Evolutionary conservation across 2,888 invertebrate genomes (phyloP).

Genomic region (Drosophila tanythrix): DNA sequence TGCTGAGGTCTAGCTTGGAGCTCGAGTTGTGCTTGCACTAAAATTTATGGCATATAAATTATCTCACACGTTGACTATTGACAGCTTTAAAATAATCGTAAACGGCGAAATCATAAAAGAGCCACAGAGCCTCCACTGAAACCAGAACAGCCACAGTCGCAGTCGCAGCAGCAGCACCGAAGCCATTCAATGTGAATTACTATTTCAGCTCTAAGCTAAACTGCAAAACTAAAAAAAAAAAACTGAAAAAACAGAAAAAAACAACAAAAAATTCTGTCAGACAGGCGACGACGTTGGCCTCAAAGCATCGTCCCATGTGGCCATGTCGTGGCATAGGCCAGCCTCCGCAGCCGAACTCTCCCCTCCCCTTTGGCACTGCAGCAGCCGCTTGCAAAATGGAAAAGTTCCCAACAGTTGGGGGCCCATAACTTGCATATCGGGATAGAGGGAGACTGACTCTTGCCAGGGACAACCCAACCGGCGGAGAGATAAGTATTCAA

Average conservation of each 20-base stretch:
- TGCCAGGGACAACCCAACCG: background rate
- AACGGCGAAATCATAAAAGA: slow-evolving; percentile 79
- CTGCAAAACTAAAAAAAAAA: slow-evolving; percentile 30
- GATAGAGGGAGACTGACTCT: slow-evolving; percentile 1
- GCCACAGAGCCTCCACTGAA: slow-evolving; percentile 47
- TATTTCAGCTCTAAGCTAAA: slow-evolving; percentile 73
- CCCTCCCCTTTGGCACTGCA: background rate
- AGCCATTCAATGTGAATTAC: slow-evolving; percentile 77
- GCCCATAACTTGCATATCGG: slow-evolving; percentile 71
- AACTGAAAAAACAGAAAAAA: slow-evolving; percentile 2
- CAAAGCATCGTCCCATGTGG: slow-evolving; percentile 61
- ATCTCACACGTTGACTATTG: slow-evolving; percentile 82
- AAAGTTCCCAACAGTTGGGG: slow-evolving; percentile 80
- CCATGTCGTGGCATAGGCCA: slow-evolving; percentile 58
- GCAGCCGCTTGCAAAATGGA: slow-evolving; percentile 57
- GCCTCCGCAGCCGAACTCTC: background rate
- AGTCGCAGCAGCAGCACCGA: slow-evolving; percentile 23
- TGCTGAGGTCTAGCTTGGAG: slow-evolving; percentile 30
- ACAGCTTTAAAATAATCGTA: slow-evolving; percentile 81
- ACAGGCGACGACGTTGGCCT: slow-evolving; percentile 73
- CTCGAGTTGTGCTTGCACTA: slow-evolving; percentile 65
- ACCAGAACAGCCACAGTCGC: slow-evolving; percentile 32
- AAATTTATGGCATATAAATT: slow-evolving; percentile 82
- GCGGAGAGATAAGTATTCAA: slow-evolving; percentile 30
- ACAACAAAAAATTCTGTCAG: slow-evolving; percentile 41